phyloP scores from a whole-genome alignment of 2,113 vertebrate genomes.

The Gorsachius goisagi region DNA sequence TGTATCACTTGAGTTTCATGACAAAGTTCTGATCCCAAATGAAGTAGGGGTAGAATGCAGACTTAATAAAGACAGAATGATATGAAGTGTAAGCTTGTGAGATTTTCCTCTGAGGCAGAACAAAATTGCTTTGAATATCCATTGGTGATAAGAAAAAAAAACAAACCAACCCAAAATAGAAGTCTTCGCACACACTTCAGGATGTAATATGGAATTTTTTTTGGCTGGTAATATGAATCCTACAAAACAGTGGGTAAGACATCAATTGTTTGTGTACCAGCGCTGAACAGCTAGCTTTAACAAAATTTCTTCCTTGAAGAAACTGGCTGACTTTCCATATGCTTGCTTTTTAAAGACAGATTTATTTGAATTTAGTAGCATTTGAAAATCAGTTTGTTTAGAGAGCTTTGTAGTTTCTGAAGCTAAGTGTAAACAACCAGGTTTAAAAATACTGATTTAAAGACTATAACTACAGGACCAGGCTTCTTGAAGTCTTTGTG shows the following conservation, averaged over 20 bases:
- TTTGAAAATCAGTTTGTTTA: background rate
- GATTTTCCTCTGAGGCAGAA: background rate
- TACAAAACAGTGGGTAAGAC: background rate
- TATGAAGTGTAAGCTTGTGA: background rate
- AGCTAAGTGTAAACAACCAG: background rate
- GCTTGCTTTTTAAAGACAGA: background rate
- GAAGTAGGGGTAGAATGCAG: background rate
- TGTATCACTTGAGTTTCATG: background rate
- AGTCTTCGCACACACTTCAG: background rate
- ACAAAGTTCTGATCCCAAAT: background rate
- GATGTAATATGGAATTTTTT: background rate
- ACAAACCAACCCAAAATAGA: fast-evolving
- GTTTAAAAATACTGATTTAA: background rate
- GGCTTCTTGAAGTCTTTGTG: background rate
- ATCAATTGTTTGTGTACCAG: background rate
- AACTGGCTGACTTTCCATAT: background rate
- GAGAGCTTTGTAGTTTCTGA: background rate
- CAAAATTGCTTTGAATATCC: background rate
- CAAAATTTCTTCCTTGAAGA: background rate
- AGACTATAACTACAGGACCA: background rate
- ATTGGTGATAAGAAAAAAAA: background rate
- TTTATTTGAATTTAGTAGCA: background rate
- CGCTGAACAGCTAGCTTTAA: background rate
- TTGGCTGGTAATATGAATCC: background rate
- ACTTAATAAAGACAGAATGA: background rate